Base-by-base conservation (phyloP, 1,140 invertebrate genomes). In the Conus ventricosus region DNA sequence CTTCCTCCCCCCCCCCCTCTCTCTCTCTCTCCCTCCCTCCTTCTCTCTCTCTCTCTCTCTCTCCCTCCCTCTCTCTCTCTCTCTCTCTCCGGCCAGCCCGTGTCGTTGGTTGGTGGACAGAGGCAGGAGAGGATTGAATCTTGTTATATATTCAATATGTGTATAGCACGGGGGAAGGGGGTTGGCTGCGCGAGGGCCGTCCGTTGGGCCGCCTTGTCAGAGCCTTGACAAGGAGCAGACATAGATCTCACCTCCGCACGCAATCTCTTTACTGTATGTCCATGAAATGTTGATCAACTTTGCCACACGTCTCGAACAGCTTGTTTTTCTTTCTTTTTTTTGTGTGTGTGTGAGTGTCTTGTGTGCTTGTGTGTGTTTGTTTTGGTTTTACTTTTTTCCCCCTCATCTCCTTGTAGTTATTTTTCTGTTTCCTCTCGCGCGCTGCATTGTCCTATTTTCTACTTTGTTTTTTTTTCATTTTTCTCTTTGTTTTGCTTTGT, bases 281-380 rank as follows among this genome's bases (percentile, higher is more conserved):
- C 67, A 71, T 71, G 67, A 71, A 71, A 71, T 71, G 67, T 71
- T 71, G 67, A 71, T 71, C 67, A 71, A n/a, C 67, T 71, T n/a
- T 23, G 23, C 67, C 67, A 60, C 67, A 71, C 67, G 15, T 23
- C 67, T 71, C 15, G 4, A 6, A 4, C 67, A 23, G 13, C 67
- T 23, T 7, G 6, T 39, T 39, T 39, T 39, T 39, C 39, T 39
- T 39, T 39, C 39, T 39, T 39, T 39, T 39, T 0, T 39, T 0
- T 39, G 39, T 39, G 39, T 39, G 39, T 39, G 39, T 39, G 39
- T 39, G 39, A 39, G 39, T 39, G 39, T 39, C 39, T 39, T 39
- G 39, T 39, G 60, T 63, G 17, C 4, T 63, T 13, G 10, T 39
- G 39, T 39, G 60, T 63, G 17, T 63, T 63, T 13, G 10, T 63